Base-by-base conservation (phyloP, 1,140 invertebrate species). In the Globodera ellingtonae region DNA sequence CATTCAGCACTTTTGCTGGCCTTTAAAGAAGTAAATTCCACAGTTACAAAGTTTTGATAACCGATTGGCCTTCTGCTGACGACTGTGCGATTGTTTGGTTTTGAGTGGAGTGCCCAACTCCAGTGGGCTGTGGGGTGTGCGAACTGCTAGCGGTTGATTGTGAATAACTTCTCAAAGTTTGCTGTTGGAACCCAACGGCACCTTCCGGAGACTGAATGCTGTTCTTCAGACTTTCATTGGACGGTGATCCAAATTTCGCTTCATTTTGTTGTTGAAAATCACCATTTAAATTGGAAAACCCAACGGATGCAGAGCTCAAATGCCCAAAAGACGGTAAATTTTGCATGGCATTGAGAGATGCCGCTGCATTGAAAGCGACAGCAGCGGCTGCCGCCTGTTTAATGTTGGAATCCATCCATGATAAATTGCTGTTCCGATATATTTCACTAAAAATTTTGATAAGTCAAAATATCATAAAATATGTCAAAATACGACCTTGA, bases 111-210 rank as follows among this genome's bases (percentile, higher is more conserved):
- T 18, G 59, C 47, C 15, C 47, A 47, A 4, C 59, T 35, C 15
- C 35, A 6, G 59, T 46, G 21, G 50, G 46, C 72, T 67, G 76
- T 71, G 62, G 44, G 13, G 69, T 69, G 18, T 79, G 77, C 5
- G 72, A 75, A 21, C 47, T 56, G 56, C 69, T 75, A n/a, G 67
- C 67, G 24, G 67, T 70, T 10, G 67, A 70, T 44, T 70, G 67
- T 18, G 67, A 70, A 18, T 47, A 70, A 44, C 67, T 70, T 9
- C 67, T 70, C 4, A 15, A 6, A 4, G 56, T 62, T 18, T 62
- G 56, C 18, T 15, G 56, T 62, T 62, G 56, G 10, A 62, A 62
- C 18, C 13, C 18, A 62, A 62, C 56, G 5, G 15, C 15, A 15
- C 13, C 56, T 18, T 62, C 18, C 56, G 56, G 13, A 3, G 56